A percentile compares a stretch with the other conserved stretches of the same genome.
These are phyloP conservation scores for Coelinius sp. DNA, from an alignment of 2,888 invertebrate genomes.

Conservation along the genomic window DNA sequence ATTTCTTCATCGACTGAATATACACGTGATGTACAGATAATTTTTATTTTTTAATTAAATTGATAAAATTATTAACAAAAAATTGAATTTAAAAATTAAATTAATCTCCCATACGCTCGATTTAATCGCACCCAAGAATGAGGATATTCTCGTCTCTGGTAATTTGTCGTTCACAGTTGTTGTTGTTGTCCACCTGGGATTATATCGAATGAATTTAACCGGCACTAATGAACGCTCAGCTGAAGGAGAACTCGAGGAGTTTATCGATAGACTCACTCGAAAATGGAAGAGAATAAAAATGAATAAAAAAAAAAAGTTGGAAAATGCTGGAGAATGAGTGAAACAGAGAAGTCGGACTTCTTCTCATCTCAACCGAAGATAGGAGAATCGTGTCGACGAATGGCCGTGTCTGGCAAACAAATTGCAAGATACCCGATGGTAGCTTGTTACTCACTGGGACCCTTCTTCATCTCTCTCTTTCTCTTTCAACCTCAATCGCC, in stretches of 20 bases:
- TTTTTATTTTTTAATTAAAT: too few species aligned
- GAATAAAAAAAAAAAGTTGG: background rate
- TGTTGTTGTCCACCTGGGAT: constrained; percentile 26
- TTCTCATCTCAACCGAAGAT: constrained; percentile 62
- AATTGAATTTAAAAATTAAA: too few species aligned
- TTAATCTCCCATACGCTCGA: constrained; percentile 13
- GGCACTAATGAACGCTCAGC: constrained; percentile 64
- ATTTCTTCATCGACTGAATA: background rate
- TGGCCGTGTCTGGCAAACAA: constrained; percentile 68
- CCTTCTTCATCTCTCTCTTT: constrained; percentile 33
- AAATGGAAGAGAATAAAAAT: constrained; percentile 16
- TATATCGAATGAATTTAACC: constrained; percentile 30
- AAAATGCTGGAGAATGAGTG: constrained; percentile 25
- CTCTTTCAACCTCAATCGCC: constrained; percentile 32
- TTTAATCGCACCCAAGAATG: background rate
- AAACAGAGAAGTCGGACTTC: constrained; percentile 58
- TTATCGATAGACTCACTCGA: constrained; percentile 58
- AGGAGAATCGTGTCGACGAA: constrained; percentile 65
- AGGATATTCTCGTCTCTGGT: constrained; percentile 11
- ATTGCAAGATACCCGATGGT: constrained; percentile 64
- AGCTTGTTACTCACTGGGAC: constrained; percentile 41
- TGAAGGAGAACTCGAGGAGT: constrained; percentile 57
- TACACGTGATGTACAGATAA: background rate
- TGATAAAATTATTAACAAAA: too few species aligned
- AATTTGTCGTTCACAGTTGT: constrained; percentile 31